phyloP scores from a whole-genome alignment of 2,888 invertebrate genomes.

The Euproctis similis region DNA sequence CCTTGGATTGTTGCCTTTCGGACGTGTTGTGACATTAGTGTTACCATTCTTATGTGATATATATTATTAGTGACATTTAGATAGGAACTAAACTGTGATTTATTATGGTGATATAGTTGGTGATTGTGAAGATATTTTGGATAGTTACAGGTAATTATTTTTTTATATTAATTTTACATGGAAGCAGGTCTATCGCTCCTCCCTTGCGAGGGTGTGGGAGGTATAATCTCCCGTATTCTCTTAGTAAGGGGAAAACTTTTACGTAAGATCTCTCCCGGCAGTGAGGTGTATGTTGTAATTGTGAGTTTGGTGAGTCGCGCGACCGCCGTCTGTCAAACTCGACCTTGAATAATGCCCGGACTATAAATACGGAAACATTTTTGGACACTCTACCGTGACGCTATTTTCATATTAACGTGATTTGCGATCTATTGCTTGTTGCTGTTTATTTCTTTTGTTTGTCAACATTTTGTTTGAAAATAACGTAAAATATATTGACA shows the following conservation, averaged over 20 bases:
- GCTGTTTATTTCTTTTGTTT: conserved; percentile 26
- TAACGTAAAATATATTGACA: conserved; percentile 10
- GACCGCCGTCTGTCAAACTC: conserved; percentile 54
- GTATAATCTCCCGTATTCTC: conserved; percentile 22
- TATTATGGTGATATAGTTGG: conserved; percentile 70
- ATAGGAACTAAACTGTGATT: conserved; percentile 73
- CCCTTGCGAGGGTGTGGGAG: conserved; percentile 20
- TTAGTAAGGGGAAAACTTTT: conserved; percentile 37
- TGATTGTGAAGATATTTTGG: conserved; percentile 57
- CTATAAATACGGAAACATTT: conserved; percentile 73
- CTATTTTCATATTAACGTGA: conserved; percentile 42
- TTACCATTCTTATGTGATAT: conserved; percentile 73
- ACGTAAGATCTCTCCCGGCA: conserved; percentile 51
- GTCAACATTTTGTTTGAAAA: conserved; percentile 19
- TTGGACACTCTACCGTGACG: conserved; percentile 43
- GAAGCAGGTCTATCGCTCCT: conserved; percentile 35
- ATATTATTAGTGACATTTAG: conserved; percentile 67
- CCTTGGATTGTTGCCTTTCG: conserved; percentile 70
- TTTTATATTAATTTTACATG: conserved; percentile 39
- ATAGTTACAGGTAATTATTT: conserved; percentile 57
- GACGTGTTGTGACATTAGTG: conserved; percentile 74
- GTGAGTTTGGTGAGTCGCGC: conserved; percentile 27
- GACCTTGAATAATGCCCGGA: conserved; percentile 65
- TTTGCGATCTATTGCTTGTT: conserved; percentile 32
- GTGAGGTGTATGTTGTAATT: conserved; percentile 45